Base-by-base conservation (phyloP, 2,113 vertebrate genomes). In the Myrmecophaga tridactyla region DNA sequence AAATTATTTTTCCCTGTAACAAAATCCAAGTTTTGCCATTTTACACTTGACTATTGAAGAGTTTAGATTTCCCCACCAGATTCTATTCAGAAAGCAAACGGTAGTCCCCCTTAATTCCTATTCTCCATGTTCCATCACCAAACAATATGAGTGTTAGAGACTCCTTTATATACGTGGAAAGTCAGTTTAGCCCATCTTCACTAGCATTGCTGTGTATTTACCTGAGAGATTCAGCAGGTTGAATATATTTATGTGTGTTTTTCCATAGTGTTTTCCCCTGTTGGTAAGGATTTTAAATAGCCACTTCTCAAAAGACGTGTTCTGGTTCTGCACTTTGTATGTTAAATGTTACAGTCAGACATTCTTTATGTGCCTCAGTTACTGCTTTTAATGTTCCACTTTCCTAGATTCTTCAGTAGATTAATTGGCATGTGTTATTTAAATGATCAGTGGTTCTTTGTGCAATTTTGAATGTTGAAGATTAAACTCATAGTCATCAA, bases 401-500 rank as follows among this genome's bases (percentile, higher is more conserved):
- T 89, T 51, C 62, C 93, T 70, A 23, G 31, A 69, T 94, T 89
- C 89, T 89, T 89, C 89, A 60, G 83, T 96, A 94, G 96, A 67
- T 73, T 91, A 83, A 93, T 67, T 96, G 96, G 92, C 78, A 76
- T 96, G 96, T 97, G 70, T 97, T 97, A 96, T 96, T 96, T 94
- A 97, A 97, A 86, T 89, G 90, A 96, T 96, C 86, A 51, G 51
- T 87, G 95, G 92, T 89, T 86, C 83, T 94, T 56, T 97, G 93
- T 97, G 83, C 87, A 84, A 70, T 96, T 94, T 81, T 91, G 89
- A 94, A 87, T 85, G 86, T 84, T 85, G 89, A 95, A 94, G 43
- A 98, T 97, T 97, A 97, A 97, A 97, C 89, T 93, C 75, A 51
- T 92, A 90, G 94, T 92, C 67, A 63, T 80, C 93, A 80, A 94